Evolutionary conservation across 1,140 invertebrate species (phyloP).

Genomic region (Ceratitis capitata): DNA sequence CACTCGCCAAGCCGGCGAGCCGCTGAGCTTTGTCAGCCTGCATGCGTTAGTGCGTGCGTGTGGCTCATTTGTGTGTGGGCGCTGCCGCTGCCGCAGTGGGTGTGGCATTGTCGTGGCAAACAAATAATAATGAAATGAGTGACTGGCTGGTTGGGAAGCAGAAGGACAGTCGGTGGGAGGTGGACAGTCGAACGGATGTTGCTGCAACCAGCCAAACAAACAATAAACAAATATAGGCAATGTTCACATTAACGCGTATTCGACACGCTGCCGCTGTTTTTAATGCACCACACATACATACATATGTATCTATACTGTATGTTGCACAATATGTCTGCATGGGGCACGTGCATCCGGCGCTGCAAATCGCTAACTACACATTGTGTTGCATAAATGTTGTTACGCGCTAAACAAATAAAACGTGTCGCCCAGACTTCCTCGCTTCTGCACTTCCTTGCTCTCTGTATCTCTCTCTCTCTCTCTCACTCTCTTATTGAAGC

Average conservation of each 20-base stretch:
- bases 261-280: background rate
- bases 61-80: slow-evolving; percentile 30
- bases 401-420: slow-evolving; percentile 43
- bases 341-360: slow-evolving; percentile 40
- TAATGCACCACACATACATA: background rate
- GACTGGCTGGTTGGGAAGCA: background rate
- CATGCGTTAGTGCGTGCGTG: background rate
- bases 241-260: slow-evolving; percentile 38
- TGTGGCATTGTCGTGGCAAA: background rate
- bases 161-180: slow-evolving; percentile 3
- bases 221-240: slow-evolving; percentile 39
- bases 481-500: too few relatives aligned
- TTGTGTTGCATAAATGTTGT: slow-evolving; percentile 38
- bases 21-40: background rate
- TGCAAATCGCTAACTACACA: background rate
- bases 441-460: background rate
- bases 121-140: slow-evolving; percentile 17
- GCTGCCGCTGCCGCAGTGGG: slow-evolving; percentile 18
- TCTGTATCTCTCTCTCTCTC: too few relatives aligned
- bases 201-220: slow-evolving; percentile 27
- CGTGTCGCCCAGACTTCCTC: slow-evolving; percentile 5
- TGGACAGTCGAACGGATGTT: background rate
- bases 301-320: background rate
- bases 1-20: background rate
- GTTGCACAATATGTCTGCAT: slow-evolving; percentile 35